Base-by-base conservation (phyloP, 2,113 vertebrate species). In the Bos indicus region DNA sequence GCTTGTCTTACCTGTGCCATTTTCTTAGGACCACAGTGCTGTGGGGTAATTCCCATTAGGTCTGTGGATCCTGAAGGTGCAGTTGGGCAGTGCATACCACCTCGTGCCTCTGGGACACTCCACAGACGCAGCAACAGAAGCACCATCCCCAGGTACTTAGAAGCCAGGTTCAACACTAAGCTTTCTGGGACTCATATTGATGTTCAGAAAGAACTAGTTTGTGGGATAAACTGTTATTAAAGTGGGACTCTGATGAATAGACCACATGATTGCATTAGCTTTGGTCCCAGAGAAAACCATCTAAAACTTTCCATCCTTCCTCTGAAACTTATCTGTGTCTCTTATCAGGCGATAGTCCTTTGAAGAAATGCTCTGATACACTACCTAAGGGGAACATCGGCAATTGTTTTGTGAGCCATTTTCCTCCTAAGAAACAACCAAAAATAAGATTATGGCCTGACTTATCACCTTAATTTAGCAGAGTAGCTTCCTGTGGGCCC, bases 381-480 rank as follows among this genome's bases (percentile, higher is more conserved):
- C 94, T 23, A 97, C 95, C 96, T 87, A 48, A 91, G 94, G 95
- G 97, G 78, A 93, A 74, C 78, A 94, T 97, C 36, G 23, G 91
- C 93, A 94, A 98, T 95, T 94, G 94, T 97, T 97, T 67, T 90
- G 77, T 87, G 97, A 97, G 97, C 91, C 48, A 87, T 96, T 96
- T 97, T 94, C 97, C 96, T 90, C 43, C 33, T 91, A 71, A 91
- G 89, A 96, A 97, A 95, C 71, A 78, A 96, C 33, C 89, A 28
- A 30, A 95, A 98, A 97, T 94, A 94, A 94, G 95, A 93, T 97
- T 97, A 97, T 80, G 88, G 92, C 67, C 86, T 97, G 97, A 97
- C 93, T 91, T 92, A 92, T 88, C 95, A 85, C 97, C 97, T 97
- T 94, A 71, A 98, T 93, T 97, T 93, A 88, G 71, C 96, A 91